These are phyloP conservation scores for Bucco capensis DNA, from an alignment of 2,113 vertebrate genomes.

Conservation along the genomic window DNA sequence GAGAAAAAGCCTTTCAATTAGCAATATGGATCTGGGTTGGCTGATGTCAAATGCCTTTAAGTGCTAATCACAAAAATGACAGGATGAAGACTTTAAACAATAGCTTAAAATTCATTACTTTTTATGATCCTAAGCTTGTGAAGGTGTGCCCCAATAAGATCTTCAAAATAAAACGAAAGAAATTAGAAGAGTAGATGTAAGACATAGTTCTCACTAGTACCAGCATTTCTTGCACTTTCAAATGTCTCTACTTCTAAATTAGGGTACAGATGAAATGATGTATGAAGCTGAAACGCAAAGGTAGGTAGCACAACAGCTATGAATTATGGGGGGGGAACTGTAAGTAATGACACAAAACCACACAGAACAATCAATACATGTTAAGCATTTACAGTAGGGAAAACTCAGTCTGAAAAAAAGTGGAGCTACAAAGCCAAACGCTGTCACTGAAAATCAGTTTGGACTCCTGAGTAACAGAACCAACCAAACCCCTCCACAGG, in stretches of 20 bases:
- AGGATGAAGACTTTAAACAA: not conserved
- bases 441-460: not conserved
- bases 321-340: not conserved
- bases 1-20: constrained; percentile 2
- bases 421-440: not conserved
- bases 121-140: not conserved
- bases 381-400: not conserved
- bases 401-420: not conserved
- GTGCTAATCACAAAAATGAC: not conserved
- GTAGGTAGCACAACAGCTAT: not conserved
- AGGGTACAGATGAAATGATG: not conserved
- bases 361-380: not conserved
- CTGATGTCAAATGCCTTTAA: constrained; percentile 1
- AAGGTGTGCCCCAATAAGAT: not conserved
- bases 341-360: not conserved
- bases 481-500: not conserved
- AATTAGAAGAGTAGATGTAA: not conserved
- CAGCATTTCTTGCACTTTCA: not conserved
- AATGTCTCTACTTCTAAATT: not conserved
- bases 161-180: not conserved
- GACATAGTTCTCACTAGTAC: not conserved
- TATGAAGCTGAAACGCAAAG: not conserved
- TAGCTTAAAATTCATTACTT: not conserved
- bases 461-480: fast-evolving
- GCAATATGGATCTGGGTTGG: not conserved